A percentile compares a stretch with the other conserved stretches of the same genome.
phyloP scores from a whole-genome alignment of 2,113 vertebrate genomes.

The Panthera uncia region DNA sequence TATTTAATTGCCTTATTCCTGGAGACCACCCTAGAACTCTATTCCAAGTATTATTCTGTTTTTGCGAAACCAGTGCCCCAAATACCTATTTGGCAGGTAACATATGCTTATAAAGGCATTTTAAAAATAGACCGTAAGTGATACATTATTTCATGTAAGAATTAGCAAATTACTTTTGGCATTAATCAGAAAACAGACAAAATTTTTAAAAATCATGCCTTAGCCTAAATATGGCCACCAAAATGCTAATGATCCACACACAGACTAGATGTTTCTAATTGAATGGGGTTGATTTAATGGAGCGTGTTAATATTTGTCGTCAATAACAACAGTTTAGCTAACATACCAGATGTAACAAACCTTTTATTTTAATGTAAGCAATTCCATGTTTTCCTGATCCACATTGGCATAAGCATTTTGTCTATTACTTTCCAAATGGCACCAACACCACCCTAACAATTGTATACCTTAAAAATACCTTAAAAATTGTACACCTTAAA shows the following conservation, averaged over 20 bases:
- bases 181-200: neutral
- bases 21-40: neutral
- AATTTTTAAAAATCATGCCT: neutral
- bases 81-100: neutral
- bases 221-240: neutral
- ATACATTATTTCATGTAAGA: neutral
- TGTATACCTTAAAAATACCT: neutral
- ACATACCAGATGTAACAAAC: neutral
- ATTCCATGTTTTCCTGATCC: neutral
- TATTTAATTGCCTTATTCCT: neutral
- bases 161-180: neutral
- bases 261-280: neutral
- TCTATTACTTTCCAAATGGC: neutral
- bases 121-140: neutral
- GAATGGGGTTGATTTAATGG: neutral
- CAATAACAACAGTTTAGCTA: neutral
- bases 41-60: neutral
- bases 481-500: slow-evolving; percentile 17
- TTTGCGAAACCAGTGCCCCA: neutral
- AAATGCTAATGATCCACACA: neutral
- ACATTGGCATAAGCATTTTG: neutral
- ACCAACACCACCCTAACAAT: neutral
- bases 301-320: neutral
- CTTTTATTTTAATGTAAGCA: neutral
- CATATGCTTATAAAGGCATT: neutral